Percentiles rank a stretch among this genome's conserved stretches.
Conservation (phyloP, 2,888 invertebrate genomes). For the Sinodicranocentrus sp. region DNA sequence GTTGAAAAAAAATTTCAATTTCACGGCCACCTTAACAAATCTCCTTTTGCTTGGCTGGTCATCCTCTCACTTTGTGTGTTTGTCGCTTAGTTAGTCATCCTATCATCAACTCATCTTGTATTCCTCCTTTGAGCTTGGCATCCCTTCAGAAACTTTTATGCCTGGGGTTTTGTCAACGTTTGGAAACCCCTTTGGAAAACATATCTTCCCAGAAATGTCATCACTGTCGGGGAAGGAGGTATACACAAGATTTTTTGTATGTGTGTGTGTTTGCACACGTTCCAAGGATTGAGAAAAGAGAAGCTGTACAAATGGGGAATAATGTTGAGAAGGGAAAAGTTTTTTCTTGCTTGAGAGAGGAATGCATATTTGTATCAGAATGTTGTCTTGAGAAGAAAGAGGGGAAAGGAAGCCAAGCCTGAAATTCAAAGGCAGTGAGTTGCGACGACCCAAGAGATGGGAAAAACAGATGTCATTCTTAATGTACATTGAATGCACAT, state of each 20-base stretch:
- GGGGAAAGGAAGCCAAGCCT: conserved; percentile 45
- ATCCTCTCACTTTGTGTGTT: neutral
- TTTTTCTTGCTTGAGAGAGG: neutral
- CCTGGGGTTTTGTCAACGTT: no score
- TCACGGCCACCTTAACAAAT: conserved; percentile 31
- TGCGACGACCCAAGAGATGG: conserved; percentile 37
- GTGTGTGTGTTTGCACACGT: neutral
- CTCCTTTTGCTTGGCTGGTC: conserved; percentile 16
- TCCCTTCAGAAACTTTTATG: neutral
- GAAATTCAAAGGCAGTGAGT: conserved; percentile 59
- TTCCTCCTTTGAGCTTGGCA: neutral
- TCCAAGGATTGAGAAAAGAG: neutral
- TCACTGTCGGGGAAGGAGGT: no score
- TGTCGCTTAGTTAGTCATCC: conserved; percentile 14
- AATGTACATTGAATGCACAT: conserved; percentile 52
- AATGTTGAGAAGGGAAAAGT: conserved; percentile 14
- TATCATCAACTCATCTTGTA: conserved; percentile 12
- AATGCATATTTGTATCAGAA: conserved; percentile 7
- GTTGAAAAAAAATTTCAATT: conserved; percentile 30
- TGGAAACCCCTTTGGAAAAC: no score
- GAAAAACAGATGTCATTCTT: conserved; percentile 53
- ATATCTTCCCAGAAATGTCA: no score
- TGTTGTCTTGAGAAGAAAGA: neutral
- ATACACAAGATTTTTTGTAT: no score
- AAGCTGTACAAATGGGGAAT: neutral